Percentiles rank a stretch among this genome's conserved stretches.
Evolutionary conservation across 2,113 vertebrate genomes (phyloP).

Genomic region (Gobio gobio): DNA sequence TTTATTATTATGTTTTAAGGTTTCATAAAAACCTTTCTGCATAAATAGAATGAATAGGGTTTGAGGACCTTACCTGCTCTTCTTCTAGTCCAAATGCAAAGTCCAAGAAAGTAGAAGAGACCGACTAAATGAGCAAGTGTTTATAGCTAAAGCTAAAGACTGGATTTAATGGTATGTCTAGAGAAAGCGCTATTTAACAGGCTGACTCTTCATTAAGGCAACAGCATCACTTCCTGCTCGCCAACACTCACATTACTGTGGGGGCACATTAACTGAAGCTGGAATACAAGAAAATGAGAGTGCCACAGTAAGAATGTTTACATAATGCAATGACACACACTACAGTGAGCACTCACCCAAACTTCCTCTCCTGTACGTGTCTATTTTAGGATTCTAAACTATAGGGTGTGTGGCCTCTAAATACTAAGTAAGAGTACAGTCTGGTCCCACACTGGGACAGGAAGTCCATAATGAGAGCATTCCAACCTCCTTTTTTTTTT

Average conservation of each 20-base stretch:
- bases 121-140: background rate
- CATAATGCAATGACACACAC: constrained; percentile 45
- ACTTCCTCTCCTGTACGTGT: constrained; percentile 42
- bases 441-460: constrained; percentile 54
- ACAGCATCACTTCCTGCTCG: constrained; percentile 58
- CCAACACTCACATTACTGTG: constrained; percentile 51
- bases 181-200: constrained; percentile 57
- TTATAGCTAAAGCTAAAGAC: constrained; percentile 34
- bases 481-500: constrained; percentile 27
- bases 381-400: constrained; percentile 59
- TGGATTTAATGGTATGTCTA: constrained; percentile 32
- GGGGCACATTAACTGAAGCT: constrained; percentile 18
- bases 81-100: background rate
- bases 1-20: background rate
- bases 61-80: constrained; percentile 32
- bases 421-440: constrained; percentile 44
- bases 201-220: constrained; percentile 29
- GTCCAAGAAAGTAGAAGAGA: background rate
- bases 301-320: constrained; percentile 41
- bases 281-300: constrained; percentile 30
- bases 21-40: background rate
- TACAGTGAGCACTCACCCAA: constrained; percentile 13
- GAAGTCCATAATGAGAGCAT: constrained; percentile 57
- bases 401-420: constrained; percentile 58
- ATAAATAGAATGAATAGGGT: background rate